These are phyloP conservation scores for Calephelis virginiensis DNA, from an alignment of 1,140 invertebrate species.

Conservation along the genomic window DNA sequence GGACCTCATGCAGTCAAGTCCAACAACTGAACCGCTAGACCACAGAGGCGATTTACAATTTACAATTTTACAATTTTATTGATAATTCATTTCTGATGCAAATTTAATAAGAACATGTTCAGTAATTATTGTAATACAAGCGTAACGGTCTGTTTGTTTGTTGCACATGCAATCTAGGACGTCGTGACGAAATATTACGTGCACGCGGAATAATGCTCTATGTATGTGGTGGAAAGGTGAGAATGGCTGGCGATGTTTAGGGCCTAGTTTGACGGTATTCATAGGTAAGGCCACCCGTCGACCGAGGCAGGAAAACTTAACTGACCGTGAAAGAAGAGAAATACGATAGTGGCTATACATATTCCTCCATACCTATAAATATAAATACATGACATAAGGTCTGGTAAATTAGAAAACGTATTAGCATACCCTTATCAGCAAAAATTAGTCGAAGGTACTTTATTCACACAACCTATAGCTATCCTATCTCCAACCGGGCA, in stretches of 20 bases:
- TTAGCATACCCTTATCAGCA: too few relatives aligned
- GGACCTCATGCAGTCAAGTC: too few relatives aligned
- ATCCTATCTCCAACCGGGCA: too few relatives aligned
- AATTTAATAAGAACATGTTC: not conserved
- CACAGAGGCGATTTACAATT: too few relatives aligned
- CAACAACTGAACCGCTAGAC: too few relatives aligned
- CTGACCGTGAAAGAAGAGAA: not conserved
- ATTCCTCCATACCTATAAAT: not conserved
- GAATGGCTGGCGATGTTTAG: not conserved
- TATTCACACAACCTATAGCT: too few relatives aligned
- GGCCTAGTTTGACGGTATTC: not conserved
- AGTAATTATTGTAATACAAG: conserved; percentile 23
- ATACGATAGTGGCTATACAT: not conserved
- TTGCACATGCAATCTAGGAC: conserved; percentile 27
- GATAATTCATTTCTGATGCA: conserved; percentile 11
- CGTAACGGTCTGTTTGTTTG: conserved; percentile 34
- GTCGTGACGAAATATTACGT: conserved; percentile 16
- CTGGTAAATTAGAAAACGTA: too few relatives aligned
- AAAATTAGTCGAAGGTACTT: too few relatives aligned
- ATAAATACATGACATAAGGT: not conserved
- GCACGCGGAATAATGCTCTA: not conserved
- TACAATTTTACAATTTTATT: not conserved
- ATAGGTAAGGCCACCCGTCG: not conserved
- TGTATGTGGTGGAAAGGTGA: not conserved
- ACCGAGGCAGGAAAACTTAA: not conserved